These are phyloP conservation scores for Tetragonula carbonaria DNA, from an alignment of 2,888 invertebrate species.

Conservation along the genomic window DNA sequence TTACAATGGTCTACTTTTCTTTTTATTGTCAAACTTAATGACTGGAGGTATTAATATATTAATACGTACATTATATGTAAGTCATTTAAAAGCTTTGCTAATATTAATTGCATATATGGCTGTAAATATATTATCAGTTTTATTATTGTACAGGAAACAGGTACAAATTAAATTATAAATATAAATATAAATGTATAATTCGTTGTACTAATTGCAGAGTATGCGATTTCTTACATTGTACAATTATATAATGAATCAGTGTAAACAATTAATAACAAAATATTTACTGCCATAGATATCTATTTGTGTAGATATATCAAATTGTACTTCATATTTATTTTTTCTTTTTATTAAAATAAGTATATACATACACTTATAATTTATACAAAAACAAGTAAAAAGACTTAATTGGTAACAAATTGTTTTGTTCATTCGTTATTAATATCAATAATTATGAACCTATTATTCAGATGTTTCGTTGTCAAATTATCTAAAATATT, in stretches of 20 bases:
- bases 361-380: conserved; percentile 66
- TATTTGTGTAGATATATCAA: conserved; percentile 43
- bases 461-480: conserved; percentile 23
- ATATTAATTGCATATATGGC: conserved; percentile 78
- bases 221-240: conserved; percentile 21
- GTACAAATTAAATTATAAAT: conserved; percentile 75
- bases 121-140: conserved; percentile 68
- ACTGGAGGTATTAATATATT: conserved; percentile 93
- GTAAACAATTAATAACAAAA: background rate
- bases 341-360: conserved; percentile 57
- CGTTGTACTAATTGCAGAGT: conserved; percentile 1
- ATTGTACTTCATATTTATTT: conserved; percentile 46
- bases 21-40: conserved; percentile 92
- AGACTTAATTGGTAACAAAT: conserved; percentile 62
- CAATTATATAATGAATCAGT: background rate
- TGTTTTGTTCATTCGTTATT: conserved; percentile 25
- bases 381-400: conserved; percentile 68
- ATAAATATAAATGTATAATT: conserved; percentile 52
- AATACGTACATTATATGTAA: conserved; percentile 87
- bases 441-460: conserved; percentile 24
- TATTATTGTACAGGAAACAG: conserved; percentile 73
- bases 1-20: conserved; percentile 93
- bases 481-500: conserved; percentile 53
- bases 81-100: conserved; percentile 69
- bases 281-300: conserved; percentile 32